Percentiles rank a stretch among this genome's conserved stretches.
Evolutionary conservation across 2,113 vertebrate genomes (phyloP).

Genomic region (Nasalis larvatus): DNA sequence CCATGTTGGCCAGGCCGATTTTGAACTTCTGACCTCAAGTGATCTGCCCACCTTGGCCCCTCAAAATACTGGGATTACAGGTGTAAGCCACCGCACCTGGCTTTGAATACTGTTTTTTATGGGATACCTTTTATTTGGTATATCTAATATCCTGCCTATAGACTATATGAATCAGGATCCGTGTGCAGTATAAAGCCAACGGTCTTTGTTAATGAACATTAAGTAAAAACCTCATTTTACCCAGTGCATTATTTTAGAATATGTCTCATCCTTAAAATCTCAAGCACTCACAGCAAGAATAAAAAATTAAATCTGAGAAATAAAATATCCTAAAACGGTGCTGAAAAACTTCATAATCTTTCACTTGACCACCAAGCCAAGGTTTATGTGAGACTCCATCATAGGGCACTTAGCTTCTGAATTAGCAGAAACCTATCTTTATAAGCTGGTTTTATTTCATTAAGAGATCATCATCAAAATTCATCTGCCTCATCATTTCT

Average conservation of each 20-base stretch:
- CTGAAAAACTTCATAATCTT: neutral
- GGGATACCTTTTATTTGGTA: neutral
- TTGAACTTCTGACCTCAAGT: no score
- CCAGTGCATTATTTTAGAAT: neutral
- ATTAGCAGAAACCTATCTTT: neutral
- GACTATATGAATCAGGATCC: neutral
- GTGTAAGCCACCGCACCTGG: no score
- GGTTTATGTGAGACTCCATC: neutral
- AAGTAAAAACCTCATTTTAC: neutral
- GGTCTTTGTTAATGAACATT: neutral
- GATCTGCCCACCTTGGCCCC: no score
- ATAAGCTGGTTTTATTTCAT: neutral
- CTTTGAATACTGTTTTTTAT: neutral
- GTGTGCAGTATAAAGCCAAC: neutral
- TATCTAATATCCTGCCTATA: neutral
- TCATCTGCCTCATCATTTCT: neutral
- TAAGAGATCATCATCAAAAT: neutral
- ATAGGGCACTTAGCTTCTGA: neutral
- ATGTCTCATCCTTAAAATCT: neutral
- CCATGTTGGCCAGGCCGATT: no score
- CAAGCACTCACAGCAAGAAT: neutral
- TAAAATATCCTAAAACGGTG: neutral
- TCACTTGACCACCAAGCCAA: neutral
- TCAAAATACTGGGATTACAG: no score
- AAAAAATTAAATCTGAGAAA: slow-evolving; percentile 22